Evolutionary conservation across 92 coral and sea anemone species (phyloP), one percentile per base, ranked within the genome.

Genomic region (Nematostella vectensis): DNA sequence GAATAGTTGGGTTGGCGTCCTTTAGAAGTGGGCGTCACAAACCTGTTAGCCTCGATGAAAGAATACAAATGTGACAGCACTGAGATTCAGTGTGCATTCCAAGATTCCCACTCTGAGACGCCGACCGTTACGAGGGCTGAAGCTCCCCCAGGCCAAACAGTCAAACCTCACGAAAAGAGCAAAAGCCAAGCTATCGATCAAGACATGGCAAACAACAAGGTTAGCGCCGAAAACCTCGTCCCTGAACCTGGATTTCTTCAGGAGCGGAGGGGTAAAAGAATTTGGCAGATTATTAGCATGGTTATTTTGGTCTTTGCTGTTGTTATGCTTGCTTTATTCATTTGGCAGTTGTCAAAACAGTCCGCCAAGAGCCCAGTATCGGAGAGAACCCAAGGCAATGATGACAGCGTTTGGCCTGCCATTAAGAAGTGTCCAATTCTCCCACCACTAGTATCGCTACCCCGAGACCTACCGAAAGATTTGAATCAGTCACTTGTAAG

Each of bases 291-390:
- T 2, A 38, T 70, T 9, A 24, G 66, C 22, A 20, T 63, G 11
- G 52, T 53, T 16, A 57, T 67, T 25, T 69, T 60, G 47, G 16
- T 50, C 25, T 24, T 69, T 11, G 67, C 63, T 18, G 23, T 36
- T 25, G 56, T 48, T 10, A 69, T 70, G 68, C 61, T 45, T 17
- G 62, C 72, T 20, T 42, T 76, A 24, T 69, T 69, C 31, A 56
- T 58, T 19, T 76, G 83, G 83, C 40, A 69, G 25, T 27, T 26
- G 47, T n/a, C n/a, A n/a, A n/a, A n/a, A n/a, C n/a, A n/a, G n/a
- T 29, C 56, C 2, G 31, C 37, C 3, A 29, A 25, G 23, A n/a
- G n/a, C n/a, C n/a, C n/a, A n/a, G n/a, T n/a, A n/a, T n/a, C n/a
- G n/a, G 29, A 19, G 11, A 17, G 23, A 45, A 6, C 23, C 21